Conservation (phyloP, 2,113 vertebrate genomes). For the Elephantulus edwardii region DNA sequence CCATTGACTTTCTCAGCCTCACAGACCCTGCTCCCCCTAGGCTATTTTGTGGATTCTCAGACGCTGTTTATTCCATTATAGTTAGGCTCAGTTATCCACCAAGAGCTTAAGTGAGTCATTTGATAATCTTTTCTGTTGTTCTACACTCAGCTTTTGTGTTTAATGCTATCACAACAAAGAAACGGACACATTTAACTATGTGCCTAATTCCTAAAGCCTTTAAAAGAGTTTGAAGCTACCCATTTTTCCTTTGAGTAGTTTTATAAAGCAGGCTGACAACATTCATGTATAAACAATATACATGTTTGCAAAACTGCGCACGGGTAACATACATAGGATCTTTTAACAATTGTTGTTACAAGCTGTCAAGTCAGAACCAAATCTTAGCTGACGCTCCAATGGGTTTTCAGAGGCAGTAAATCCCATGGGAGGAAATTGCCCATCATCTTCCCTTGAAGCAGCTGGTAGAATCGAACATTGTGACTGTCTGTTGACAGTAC, state of each 20-base stretch:
- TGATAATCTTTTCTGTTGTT: conserved; percentile 28
- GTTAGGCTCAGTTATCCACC: background rate
- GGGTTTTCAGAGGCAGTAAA: too few species aligned
- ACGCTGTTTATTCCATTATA: conserved; percentile 5
- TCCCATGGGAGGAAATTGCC: too few species aligned
- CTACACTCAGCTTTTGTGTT: conserved; percentile 22
- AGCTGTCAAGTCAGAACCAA: too few species aligned
- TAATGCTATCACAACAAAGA: conserved; percentile 23
- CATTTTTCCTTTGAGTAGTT: background rate
- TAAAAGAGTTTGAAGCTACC: background rate
- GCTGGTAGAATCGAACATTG: too few species aligned
- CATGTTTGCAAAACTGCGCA: too few species aligned
- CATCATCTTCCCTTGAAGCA: too few species aligned
- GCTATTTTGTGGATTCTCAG: background rate
- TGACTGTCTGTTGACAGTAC: too few species aligned
- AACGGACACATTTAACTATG: background rate
- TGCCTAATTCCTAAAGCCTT: background rate
- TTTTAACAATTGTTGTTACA: too few species aligned
- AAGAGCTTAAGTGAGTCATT: conserved; percentile 21
- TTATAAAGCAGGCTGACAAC: background rate
- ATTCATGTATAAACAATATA: background rate
- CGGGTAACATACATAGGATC: too few species aligned
- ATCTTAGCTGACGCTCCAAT: too few species aligned
- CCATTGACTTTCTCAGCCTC: background rate
- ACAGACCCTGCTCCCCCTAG: background rate